Evolutionary conservation across 1,140 invertebrate species (phyloP).

Genomic region (Bombus pyrosoma): DNA sequence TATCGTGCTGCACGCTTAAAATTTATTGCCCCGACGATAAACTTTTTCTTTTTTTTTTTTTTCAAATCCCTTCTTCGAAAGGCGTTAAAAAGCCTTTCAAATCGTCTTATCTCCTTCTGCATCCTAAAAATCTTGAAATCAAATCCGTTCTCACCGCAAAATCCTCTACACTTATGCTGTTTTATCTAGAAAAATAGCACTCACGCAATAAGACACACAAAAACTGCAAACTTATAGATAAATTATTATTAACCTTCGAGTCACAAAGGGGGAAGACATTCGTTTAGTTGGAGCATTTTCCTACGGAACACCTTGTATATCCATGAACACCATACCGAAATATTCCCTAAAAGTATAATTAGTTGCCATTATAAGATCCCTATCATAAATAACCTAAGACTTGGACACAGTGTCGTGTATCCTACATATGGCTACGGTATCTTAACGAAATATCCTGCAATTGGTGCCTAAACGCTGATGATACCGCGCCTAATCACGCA

Average conservation of each 20-base stretch:
- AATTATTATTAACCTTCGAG: not conserved
- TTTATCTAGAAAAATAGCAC: too few species aligned
- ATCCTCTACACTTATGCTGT: too few species aligned
- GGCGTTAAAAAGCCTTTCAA: not conserved
- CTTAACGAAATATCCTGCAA: not conserved
- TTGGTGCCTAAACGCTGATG: not conserved
- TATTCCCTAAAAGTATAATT: not conserved
- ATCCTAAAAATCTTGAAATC: not conserved
- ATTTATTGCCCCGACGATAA: constrained; percentile 36
- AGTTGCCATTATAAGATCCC: not conserved
- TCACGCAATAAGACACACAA: not conserved
- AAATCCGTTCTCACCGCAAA: not conserved
- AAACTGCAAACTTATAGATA: not conserved
- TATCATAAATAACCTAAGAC: not conserved
- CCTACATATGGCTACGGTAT: not conserved
- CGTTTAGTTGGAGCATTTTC: not conserved
- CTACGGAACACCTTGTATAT: too few species aligned
- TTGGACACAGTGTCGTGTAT: not conserved
- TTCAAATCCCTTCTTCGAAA: not conserved
- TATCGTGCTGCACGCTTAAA: constrained; percentile 24
- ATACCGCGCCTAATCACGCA: not conserved
- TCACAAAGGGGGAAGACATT: not conserved
- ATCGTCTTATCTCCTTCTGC: not conserved
- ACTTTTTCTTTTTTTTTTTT: not conserved
- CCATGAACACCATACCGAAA: too few species aligned